Percentiles rank a stretch among this genome's conserved stretches.
phyloP scores from a whole-genome alignment of 2,113 vertebrate genomes.

The Potamarius usumacintae region DNA sequence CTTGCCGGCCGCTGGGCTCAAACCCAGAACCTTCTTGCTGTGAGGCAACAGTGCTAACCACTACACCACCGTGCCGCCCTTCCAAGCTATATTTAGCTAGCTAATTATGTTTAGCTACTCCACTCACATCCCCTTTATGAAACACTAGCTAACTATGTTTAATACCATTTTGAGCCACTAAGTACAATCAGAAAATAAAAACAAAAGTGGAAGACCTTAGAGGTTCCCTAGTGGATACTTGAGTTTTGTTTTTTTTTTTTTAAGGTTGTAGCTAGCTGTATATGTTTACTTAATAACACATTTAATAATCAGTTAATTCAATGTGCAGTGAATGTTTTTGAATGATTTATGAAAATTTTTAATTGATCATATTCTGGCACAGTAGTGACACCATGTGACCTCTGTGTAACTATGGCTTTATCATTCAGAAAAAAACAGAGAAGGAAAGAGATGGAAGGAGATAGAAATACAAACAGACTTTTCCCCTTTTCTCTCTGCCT shows the following conservation, averaged over 20 bases:
- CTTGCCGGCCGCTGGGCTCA: too few species aligned
- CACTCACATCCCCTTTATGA: neutral
- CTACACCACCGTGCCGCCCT: too few species aligned
- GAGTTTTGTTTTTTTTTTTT: neutral
- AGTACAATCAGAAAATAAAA: neutral
- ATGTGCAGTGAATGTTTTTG: neutral
- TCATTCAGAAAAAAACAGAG: neutral
- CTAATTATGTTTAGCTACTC: neutral
- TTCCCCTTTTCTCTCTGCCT: conserved; percentile 9
- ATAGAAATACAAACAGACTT: neutral
- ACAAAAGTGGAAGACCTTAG: neutral
- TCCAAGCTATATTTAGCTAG: neutral
- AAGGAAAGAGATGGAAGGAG: neutral
- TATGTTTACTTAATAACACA: neutral
- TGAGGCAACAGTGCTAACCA: too few species aligned
- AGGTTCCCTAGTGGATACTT: neutral
- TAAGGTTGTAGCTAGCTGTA: neutral
- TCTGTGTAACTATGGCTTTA: neutral
- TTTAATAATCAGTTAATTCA: neutral
- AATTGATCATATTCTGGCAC: neutral
- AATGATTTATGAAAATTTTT: neutral
- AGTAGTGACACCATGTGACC: neutral
- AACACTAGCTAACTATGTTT: neutral
- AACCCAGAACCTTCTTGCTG: too few species aligned
- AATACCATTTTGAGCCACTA: neutral